These are phyloP conservation scores for Poeciliopsis prolifica DNA, from an alignment of 2,113 vertebrate genomes.

Conservation along the genomic window DNA sequence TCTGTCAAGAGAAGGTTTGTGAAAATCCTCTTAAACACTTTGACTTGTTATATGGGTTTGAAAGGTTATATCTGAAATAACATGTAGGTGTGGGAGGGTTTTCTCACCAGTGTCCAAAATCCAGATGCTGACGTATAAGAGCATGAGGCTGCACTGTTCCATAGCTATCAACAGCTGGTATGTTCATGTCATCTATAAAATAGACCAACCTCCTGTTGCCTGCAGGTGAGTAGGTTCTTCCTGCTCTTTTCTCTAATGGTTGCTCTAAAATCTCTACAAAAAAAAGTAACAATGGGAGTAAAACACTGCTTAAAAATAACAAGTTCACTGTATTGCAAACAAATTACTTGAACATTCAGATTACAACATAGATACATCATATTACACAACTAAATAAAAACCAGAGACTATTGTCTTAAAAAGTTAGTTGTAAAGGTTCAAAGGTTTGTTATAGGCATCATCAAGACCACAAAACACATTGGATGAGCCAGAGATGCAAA, in stretches of 20 bases:
- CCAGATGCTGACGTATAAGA: slow-evolving; percentile 81
- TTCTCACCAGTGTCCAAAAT: slow-evolving; percentile 82
- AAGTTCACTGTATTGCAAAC: not conserved
- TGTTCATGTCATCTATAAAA: slow-evolving; percentile 86
- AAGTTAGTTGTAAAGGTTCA: not conserved
- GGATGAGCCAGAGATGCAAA: not conserved
- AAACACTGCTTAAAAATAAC: not conserved
- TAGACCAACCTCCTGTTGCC: slow-evolving; percentile 82
- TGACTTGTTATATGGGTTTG: too few relatives aligned
- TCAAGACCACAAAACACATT: not conserved
- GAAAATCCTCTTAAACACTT: not conserved
- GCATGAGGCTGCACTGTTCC: slow-evolving; percentile 80
- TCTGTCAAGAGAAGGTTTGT: not conserved
- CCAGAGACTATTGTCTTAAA: too few relatives aligned
- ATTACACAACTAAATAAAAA: too few relatives aligned
- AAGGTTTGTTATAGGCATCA: not conserved
- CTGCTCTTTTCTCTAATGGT: slow-evolving; percentile 82
- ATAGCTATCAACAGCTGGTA: slow-evolving; percentile 80
- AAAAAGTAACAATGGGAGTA: slow-evolving; percentile 10
- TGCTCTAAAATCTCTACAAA: slow-evolving; percentile 81
- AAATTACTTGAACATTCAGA: not conserved
- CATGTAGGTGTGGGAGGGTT: not conserved
- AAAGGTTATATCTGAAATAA: not conserved
- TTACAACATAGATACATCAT: not conserved
- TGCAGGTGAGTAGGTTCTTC: slow-evolving; percentile 76